A percentile compares a stretch with the other conserved stretches of the same genome.
Evolutionary conservation across 2,797 vertebrate genomes (phyloP).

Genomic region (Ctenopoma multispine): DNA sequence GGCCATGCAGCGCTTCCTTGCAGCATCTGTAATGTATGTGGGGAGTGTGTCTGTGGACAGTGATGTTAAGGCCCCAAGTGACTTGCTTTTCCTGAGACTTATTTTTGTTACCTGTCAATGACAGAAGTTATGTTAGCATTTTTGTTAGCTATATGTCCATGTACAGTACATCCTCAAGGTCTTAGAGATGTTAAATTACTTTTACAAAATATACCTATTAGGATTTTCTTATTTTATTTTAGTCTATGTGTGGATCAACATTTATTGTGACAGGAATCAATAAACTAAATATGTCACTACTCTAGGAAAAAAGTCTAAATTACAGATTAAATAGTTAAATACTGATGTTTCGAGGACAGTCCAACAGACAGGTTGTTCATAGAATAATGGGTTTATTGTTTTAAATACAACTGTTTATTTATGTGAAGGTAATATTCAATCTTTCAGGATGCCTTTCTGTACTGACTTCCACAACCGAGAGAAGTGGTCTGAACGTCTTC

Average conservation of each 20-base stretch:
- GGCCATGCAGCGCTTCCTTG: slow-evolving; percentile 87
- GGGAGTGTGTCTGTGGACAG: slow-evolving; percentile 93
- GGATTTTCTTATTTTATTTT: too few relatives aligned
- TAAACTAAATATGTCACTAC: too few relatives aligned
- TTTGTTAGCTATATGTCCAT: not conserved
- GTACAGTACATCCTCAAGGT: not conserved
- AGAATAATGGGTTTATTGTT: too few relatives aligned
- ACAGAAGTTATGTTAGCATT: not conserved
- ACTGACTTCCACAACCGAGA: slow-evolving; percentile 50
- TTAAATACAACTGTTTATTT: slow-evolving; percentile 15
- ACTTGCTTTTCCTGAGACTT: slow-evolving; percentile 83
- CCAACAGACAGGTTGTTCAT: too few relatives aligned
- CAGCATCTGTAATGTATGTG: slow-evolving; percentile 91
- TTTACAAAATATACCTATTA: not conserved
- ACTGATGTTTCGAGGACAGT: too few relatives aligned
- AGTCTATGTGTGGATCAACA: too few relatives aligned
- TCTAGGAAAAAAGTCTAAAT: too few relatives aligned
- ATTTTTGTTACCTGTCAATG: slow-evolving; percentile 76
- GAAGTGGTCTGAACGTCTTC: slow-evolving; percentile 19
- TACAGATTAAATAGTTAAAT: too few relatives aligned
- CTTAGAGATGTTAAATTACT: not conserved
- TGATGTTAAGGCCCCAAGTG: slow-evolving; percentile 86
- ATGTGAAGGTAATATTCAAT: slow-evolving; percentile 25
- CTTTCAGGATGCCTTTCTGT: slow-evolving; percentile 32
- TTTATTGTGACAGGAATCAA: too few relatives aligned